Conservation (phyloP, 2,797 vertebrate species). For the Kryptolebias ocellatus region DNA sequence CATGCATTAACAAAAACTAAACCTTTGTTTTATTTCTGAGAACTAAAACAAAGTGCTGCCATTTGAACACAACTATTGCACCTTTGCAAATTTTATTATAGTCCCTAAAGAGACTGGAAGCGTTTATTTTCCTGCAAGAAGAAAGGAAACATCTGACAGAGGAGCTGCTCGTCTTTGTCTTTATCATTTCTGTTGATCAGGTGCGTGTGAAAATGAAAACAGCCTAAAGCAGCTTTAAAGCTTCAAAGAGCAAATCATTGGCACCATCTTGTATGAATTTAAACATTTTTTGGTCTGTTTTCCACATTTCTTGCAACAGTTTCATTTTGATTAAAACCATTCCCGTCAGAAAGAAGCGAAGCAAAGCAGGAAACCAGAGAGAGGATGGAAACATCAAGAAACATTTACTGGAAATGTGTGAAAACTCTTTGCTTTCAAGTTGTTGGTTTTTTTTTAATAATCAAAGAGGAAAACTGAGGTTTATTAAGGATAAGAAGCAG, state of each 20-base stretch:
- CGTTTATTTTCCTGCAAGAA: too few species aligned
- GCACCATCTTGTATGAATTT: not conserved
- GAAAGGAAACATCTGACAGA: too few species aligned
- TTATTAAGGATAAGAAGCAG: slow-evolving; percentile 6
- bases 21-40: too few species aligned
- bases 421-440: slow-evolving; percentile 7
- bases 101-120: too few species aligned
- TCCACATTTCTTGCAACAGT: not conserved
- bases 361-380: slow-evolving; percentile 2
- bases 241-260: too few species aligned
- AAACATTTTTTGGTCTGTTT: not conserved
- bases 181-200: not conserved
- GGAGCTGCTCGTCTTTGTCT: not conserved
- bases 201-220: not conserved
- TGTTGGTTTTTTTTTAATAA: not conserved
- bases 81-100: too few species aligned
- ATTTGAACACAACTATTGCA: too few species aligned
- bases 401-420: slow-evolving; percentile 1
- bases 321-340: slow-evolving; percentile 1
- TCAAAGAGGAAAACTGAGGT: not conserved
- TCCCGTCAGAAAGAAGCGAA: slow-evolving; percentile 2
- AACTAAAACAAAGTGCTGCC: too few species aligned
- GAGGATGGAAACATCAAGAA: not conserved
- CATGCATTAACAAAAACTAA: too few species aligned
- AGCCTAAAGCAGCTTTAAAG: not conserved